A percentile compares a stretch with the other conserved stretches of the same genome.
phyloP scores from a whole-genome alignment of 2,797 vertebrate species.

The Anguilla pacifica region DNA sequence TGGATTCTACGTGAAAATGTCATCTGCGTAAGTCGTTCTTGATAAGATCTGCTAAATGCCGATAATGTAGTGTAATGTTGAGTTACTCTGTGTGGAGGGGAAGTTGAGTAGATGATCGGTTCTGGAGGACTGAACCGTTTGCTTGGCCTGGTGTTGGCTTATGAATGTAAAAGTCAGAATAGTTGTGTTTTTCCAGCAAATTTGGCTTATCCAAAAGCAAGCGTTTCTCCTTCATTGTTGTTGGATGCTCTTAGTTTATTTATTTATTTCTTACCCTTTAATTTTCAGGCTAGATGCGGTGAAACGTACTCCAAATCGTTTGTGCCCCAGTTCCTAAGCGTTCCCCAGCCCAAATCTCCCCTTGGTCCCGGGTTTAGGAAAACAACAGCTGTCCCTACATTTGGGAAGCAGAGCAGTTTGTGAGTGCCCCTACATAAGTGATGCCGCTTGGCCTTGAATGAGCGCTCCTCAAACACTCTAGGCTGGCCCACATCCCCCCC shows the following conservation, averaged over 20 bases:
- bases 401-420: slow-evolving; percentile 40
- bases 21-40: background rate
- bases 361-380: background rate
- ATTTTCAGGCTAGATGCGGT: background rate
- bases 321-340: background rate
- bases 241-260: background rate
- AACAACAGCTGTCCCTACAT: slow-evolving; percentile 51
- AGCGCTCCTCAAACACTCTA: slow-evolving; percentile 34
- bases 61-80: background rate
- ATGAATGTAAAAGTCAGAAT: background rate
- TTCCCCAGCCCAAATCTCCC: background rate
- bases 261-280: background rate
- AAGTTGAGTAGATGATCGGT: background rate
- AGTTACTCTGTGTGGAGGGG: background rate
- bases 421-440: slow-evolving; percentile 22
- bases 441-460: slow-evolving; percentile 22
- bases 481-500: slow-evolving; percentile 36
- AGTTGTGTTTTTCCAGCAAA: background rate
- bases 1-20: background rate
- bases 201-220: background rate
- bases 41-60: background rate
- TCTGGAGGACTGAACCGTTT: background rate
- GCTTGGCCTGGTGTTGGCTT: background rate
- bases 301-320: background rate
- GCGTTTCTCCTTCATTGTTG: background rate